Conservation (phyloP, 2,888 invertebrate genomes). For the Tetropium fuscum region DNA sequence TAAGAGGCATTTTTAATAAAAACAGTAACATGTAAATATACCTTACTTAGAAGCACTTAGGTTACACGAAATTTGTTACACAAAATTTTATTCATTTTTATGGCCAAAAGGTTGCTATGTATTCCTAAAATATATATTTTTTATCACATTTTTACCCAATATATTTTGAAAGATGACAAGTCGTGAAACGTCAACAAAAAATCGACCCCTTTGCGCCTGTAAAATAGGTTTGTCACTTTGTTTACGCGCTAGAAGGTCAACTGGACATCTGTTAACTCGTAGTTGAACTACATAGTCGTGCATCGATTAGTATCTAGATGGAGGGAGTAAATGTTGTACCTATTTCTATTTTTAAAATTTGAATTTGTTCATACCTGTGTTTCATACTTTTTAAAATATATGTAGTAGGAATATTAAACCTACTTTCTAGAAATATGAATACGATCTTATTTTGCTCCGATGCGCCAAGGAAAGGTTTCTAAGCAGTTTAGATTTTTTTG, state of each 20-base stretch:
- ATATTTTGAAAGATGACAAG: slow-evolving; percentile 37
- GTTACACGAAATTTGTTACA: slow-evolving; percentile 9
- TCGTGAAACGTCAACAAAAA: slow-evolving; percentile 37
- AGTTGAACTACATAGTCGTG: not conserved
- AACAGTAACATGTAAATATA: slow-evolving; percentile 10
- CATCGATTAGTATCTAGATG: not conserved
- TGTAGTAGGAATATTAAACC: too few relatives aligned
- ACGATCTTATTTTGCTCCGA: too few relatives aligned
- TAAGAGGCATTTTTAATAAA: slow-evolving; percentile 6
- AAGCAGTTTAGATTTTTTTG: too few relatives aligned
- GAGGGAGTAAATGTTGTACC: too few relatives aligned
- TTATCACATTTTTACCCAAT: slow-evolving; percentile 22
- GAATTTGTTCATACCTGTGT: not conserved
- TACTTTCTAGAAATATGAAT: too few relatives aligned
- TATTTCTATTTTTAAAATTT: too few relatives aligned
- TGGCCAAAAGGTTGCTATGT: slow-evolving; percentile 8
- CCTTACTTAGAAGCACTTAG: slow-evolving; percentile 5
- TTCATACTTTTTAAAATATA: too few relatives aligned
- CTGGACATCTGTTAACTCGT: not conserved
- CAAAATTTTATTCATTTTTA: slow-evolving; percentile 31
- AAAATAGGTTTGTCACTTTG: not conserved
- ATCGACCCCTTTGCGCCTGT: not conserved
- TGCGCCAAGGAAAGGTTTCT: too few relatives aligned
- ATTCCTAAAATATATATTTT: slow-evolving; percentile 12
- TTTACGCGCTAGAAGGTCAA: not conserved